Evolutionary conservation across 1,140 invertebrate species (phyloP), one percentile per base, ranked within the genome.

Genomic region (Sarcophaga bullata): DNA sequence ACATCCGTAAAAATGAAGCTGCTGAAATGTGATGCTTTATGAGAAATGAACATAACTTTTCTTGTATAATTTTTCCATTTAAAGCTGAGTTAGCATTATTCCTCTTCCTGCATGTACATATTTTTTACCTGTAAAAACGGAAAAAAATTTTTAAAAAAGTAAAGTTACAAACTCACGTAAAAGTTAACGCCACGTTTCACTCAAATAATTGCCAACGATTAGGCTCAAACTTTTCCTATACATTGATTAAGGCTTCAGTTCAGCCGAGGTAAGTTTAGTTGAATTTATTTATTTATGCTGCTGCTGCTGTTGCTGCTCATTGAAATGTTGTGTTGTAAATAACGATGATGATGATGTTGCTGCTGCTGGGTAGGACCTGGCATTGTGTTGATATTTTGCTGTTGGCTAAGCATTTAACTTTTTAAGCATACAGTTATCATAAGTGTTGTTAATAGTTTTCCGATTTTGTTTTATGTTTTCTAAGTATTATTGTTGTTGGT

Each of bases 171-270:
- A 81, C 86, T 87, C 87, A 88, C 87, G 87, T 88, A 88, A 84
- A 87, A 88, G 87, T 88, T 88, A 87, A 88, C 86, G 87, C 87
- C 87, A 88, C 87, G 87, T 88, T 88, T 88, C 87, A 86, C 87
- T 87, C 87, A 86, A 88, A 88, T 88, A 88, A 88, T 88, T 88
- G 87, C 86, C 86, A 87, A 85, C 87, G 87, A 88, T 88, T 88
- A 88, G 87, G 87, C 87, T 84, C 86, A 85, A 88, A 88, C 86
- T 86, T 88, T 88, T 88, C 86, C 86, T 88, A 88, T 88, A 86
- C 86, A 88, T 88, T 88, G 87, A 88, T 88, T 88, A 87, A 86
- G 87, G 86, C 85, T 86, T 86, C 88, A 87, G 86, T 48, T 46
- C 25, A 37, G 25, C 25, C 25, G 25, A 37, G 25, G 25, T 37